Conservation (phyloP, 2,113 vertebrate species). For the Podarcis raffonei region DNA sequence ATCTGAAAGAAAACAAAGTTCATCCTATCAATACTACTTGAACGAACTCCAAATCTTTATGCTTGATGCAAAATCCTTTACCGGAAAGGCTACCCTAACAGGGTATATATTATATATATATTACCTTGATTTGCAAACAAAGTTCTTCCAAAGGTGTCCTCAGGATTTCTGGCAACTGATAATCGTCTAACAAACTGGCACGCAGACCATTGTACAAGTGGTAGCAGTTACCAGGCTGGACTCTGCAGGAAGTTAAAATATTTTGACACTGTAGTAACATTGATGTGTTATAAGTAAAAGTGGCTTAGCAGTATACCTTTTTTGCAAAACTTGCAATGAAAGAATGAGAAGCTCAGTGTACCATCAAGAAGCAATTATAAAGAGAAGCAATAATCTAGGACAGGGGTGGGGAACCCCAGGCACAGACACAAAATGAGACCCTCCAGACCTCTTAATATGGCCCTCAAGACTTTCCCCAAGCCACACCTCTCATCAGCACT, state of each 20-base stretch:
- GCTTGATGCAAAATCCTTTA: not conserved
- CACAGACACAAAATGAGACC: no score
- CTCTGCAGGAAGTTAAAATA: constrained; percentile 75
- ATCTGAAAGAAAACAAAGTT: constrained; percentile 77
- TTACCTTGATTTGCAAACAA: constrained; percentile 97
- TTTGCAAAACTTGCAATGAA: not conserved
- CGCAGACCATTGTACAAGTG: constrained; percentile 94
- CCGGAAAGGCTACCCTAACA: not conserved
- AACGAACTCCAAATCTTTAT: not conserved
- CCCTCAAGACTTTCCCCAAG: no score
- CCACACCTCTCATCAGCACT: no score
- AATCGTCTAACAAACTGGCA: constrained; percentile 91
- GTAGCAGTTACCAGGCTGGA: constrained; percentile 94
- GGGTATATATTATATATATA: not conserved
- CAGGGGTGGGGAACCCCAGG: no score
- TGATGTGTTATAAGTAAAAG: not conserved
- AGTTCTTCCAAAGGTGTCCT: constrained; percentile 96
- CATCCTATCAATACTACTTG: not conserved
- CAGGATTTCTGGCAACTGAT: constrained; percentile 95
- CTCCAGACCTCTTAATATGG: no score
- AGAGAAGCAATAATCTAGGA: not conserved
- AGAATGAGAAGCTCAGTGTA: not conserved
- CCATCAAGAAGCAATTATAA: not conserved
- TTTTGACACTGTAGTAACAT: not conserved
- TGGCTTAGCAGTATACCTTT: not conserved